These are phyloP conservation scores for Anthophora plumipes DNA, from an alignment of 2,888 invertebrate genomes.

Conservation along the genomic window DNA sequence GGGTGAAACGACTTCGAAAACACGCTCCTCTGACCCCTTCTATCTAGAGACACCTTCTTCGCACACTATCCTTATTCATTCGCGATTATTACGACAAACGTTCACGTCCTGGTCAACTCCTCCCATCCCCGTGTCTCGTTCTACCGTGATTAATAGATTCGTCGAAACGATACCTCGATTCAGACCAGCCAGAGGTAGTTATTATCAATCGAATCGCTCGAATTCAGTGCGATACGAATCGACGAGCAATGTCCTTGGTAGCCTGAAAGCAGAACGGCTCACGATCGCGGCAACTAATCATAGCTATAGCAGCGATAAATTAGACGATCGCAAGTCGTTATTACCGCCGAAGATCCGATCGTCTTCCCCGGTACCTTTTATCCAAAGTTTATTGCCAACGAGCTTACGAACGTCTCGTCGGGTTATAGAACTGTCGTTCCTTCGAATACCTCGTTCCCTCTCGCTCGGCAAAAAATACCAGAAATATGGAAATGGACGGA, in stretches of 20 bases:
- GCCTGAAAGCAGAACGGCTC: not conserved
- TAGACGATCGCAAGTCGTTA: constrained; percentile 36
- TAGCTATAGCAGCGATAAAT: constrained; percentile 39
- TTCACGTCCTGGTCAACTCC: not conserved
- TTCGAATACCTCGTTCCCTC: no score
- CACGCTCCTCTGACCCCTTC: not conserved
- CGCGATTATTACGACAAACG: no score
- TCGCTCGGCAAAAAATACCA: not conserved
- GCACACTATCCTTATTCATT: no score
- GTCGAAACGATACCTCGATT: not conserved
- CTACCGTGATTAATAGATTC: constrained; percentile 35
- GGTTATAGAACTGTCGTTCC: no score
- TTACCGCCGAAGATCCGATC: constrained; percentile 23
- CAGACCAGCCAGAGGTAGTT: constrained; percentile 18
- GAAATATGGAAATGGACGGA: no score
- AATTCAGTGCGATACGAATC: constrained; percentile 26
- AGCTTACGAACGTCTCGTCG: no score
- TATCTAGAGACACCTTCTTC: not conserved
- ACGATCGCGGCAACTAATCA: constrained; percentile 54
- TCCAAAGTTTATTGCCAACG: constrained; percentile 5
- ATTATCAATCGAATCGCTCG: constrained; percentile 35
- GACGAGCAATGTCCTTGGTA: constrained; percentile 14
- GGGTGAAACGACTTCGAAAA: constrained; percentile 25
- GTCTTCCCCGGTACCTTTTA: not conserved
- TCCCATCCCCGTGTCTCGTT: not conserved